A percentile compares a stretch with the other conserved stretches of the same genome.
Conservation (phyloP, 2,888 invertebrate species). For the Saturnia pavonia region DNA sequence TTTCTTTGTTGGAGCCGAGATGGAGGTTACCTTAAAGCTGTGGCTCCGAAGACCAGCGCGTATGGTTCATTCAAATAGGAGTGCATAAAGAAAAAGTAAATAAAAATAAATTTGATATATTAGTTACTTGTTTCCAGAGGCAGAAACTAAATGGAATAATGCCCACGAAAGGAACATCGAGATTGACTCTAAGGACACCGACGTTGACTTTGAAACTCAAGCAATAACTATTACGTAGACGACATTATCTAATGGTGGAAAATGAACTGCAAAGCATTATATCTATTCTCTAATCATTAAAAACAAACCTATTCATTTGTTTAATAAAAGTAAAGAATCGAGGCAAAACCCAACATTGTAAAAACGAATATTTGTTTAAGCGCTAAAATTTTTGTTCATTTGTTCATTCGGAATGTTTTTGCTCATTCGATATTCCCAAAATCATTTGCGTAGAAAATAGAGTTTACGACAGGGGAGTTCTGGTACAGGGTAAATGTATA, state of each 20-base stretch:
- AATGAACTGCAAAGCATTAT: not conserved
- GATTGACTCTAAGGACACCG: not conserved
- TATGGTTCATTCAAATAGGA: too few species aligned
- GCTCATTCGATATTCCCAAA: not conserved
- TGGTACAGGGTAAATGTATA: not conserved
- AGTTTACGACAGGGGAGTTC: not conserved
- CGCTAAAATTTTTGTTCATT: too few species aligned
- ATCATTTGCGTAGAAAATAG: not conserved
- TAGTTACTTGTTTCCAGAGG: not conserved
- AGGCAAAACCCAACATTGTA: too few species aligned
- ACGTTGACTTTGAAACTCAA: not conserved
- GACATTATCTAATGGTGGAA: not conserved
- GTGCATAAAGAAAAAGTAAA: not conserved
- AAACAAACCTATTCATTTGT: too few species aligned
- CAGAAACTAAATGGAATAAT: not conserved
- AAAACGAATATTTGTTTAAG: too few species aligned
- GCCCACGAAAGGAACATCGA: not conserved
- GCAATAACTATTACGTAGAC: not conserved
- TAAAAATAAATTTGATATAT: not conserved
- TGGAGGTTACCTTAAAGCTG: too few species aligned
- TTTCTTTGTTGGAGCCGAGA: too few species aligned
- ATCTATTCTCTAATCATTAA: not conserved
- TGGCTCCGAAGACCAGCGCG: too few species aligned
- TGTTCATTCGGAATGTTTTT: too few species aligned
- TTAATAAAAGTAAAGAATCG: too few species aligned